Evolutionary conservation across 1,140 invertebrate genomes (phyloP).

Genomic region (Drosophila lini): DNA sequence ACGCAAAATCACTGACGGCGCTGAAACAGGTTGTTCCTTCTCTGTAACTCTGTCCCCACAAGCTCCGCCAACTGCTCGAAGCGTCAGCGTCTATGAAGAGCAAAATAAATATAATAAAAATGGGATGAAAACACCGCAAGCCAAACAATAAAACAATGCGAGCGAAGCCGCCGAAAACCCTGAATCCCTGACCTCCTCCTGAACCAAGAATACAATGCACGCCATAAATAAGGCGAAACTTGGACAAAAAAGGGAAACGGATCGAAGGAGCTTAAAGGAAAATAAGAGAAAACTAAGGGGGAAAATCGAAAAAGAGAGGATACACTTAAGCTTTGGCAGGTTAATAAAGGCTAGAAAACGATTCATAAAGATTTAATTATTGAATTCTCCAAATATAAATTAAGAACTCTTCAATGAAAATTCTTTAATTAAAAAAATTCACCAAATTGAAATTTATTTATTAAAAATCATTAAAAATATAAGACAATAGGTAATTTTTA

Average conservation of each 20-base stretch:
- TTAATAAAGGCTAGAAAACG: not conserved
- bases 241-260: constrained; percentile 4
- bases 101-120: constrained; percentile 71
- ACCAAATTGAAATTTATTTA: not conserved
- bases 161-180: not conserved
- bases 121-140: constrained; percentile 40
- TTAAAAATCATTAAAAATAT: not conserved
- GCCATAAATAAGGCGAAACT: constrained; percentile 44
- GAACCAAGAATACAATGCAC: constrained; percentile 37
- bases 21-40: constrained; percentile 31
- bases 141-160: constrained; percentile 59
- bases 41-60: not conserved
- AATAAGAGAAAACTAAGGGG: not conserved
- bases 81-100: constrained; percentile 49
- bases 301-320: not conserved
- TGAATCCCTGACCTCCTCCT: constrained; percentile 13
- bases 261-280: constrained; percentile 4
- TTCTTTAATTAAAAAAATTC: not conserved
- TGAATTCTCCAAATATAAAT: not conserved
- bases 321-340: not conserved
- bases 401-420: not conserved
- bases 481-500: too few relatives aligned
- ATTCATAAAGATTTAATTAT: too few relatives aligned
- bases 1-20: constrained; percentile 15
- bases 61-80: not conserved